These are phyloP conservation scores for Labia minor DNA, from an alignment of 2,888 invertebrate species.

Conservation along the genomic window DNA sequence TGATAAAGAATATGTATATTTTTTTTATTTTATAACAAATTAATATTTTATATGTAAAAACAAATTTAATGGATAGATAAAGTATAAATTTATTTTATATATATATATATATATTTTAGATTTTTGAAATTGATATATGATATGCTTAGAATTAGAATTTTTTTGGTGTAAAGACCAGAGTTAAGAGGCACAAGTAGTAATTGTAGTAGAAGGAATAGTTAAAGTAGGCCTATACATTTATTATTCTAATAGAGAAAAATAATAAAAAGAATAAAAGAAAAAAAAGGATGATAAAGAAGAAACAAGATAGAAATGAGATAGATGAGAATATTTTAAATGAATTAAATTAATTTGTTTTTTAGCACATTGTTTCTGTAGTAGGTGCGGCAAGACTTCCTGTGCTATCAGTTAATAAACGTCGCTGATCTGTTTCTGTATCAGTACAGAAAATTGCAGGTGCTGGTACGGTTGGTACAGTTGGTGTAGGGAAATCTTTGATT, in stretches of 20 bases:
- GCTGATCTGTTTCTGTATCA: constrained; percentile 23
- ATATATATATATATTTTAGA: too few species aligned
- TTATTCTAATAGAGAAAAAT: too few species aligned
- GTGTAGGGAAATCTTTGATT: constrained; percentile 36
- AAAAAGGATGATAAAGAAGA: not conserved
- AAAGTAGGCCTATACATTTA: not conserved
- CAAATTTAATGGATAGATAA: too few species aligned
- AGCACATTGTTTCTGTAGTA: constrained; percentile 37
- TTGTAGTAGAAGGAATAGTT: not conserved
- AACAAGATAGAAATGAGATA: too few species aligned
- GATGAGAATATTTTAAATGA: too few species aligned
- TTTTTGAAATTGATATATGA: not conserved
- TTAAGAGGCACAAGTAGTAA: not conserved
- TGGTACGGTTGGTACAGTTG: constrained; percentile 14
- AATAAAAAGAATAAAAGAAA: not conserved
- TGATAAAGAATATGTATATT: not conserved
- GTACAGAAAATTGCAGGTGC: constrained; percentile 25
- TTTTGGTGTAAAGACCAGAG: not conserved
- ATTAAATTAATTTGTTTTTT: constrained; percentile 15
- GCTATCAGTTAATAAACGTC: not conserved
- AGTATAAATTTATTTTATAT: too few species aligned
- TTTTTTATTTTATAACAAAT: not conserved
- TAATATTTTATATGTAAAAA: too few species aligned
- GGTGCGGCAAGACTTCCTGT: constrained; percentile 31
- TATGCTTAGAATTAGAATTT: constrained; percentile 3